Evolutionary conservation across 2,113 vertebrate genomes (phyloP).

Genomic region (Ramphastos sulfuratus): DNA sequence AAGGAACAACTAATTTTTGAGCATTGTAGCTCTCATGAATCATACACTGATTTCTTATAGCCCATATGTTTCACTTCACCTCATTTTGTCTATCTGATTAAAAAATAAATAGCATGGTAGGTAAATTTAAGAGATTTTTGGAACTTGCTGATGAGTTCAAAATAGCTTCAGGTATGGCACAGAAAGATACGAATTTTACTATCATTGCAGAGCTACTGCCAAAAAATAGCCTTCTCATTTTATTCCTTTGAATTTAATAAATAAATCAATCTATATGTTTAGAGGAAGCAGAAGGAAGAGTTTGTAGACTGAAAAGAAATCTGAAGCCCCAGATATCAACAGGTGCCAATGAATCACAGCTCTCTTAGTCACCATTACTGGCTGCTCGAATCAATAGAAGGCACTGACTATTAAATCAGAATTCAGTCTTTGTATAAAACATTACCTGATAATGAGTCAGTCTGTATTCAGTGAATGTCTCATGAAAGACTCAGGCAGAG

Average conservation of each 20-base stretch:
- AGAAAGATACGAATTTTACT: not conserved
- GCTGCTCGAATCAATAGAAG: constrained; percentile 28
- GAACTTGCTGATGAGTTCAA: not conserved
- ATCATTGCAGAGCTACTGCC: not conserved
- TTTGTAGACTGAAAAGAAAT: not conserved
- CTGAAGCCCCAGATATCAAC: not conserved
- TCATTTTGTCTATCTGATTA: not conserved
- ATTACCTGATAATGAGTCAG: constrained; percentile 14
- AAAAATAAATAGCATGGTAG: not conserved
- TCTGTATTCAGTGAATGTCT: not conserved
- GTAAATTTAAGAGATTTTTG: not conserved
- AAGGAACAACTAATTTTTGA: constrained; percentile 7
- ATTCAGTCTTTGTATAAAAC: constrained; percentile 5
- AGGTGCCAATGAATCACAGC: constrained; percentile 53
- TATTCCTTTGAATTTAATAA: not conserved
- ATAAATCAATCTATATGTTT: not conserved
- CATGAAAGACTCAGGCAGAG: not conserved
- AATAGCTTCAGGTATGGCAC: not conserved
- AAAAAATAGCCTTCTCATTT: not conserved
- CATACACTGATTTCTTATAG: not conserved
- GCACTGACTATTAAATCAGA: constrained; percentile 36
- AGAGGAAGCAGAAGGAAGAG: not conserved
- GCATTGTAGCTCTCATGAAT: not conserved
- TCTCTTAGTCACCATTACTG: constrained; percentile 35
- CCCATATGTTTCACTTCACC: not conserved